Base-by-base conservation (phyloP, 2,113 vertebrate species). In the Corythornis madagascariensis region DNA sequence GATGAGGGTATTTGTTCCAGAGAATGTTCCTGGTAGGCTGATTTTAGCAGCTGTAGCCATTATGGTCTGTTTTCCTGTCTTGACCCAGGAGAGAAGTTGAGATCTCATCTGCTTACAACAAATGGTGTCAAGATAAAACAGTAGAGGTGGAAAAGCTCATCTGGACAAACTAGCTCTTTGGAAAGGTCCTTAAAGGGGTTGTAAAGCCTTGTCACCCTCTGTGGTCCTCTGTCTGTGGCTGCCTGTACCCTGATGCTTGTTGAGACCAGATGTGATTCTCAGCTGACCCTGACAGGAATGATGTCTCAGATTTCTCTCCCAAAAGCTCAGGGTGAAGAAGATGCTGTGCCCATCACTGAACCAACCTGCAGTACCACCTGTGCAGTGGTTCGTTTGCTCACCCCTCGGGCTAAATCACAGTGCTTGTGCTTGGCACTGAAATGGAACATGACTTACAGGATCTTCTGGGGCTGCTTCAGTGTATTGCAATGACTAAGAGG, bases 181-280 rank as follows among this genome's bases (percentile, higher is more conserved):
- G 40, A 53, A 65, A 5, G 21, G 6, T 67, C 75, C 19, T 10
- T 12, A 13, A 65, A 57, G 9, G 42, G 31, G 21, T 40, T 52
- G 29, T 64, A 50, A 6, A 52, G 13, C 16, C 5, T 29, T 2
- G 5, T 28, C 5, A 5, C 18, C 7, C 2, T 7, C 2, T 14
- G 31, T 76, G 12, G 5, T 84, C 14, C 11, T 73, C 13, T 28
- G 12, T 60, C 50, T 1, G 0, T 11, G 24, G 13, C 11, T 42
- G 18, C 20, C 55, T 19, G 16, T 10, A 29, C 2, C 11, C 31
- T 3, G 0, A 1, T 45, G 9, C 18, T 73, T 1, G 1, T 20
- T 45, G 42, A 26, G 14, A 28, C 19, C 40, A 29, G 65, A 6
- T 0, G 2, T 4, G 6, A 20, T n/a, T 25, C 2, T 0, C 2